These are phyloP conservation scores for Sciurus carolinensis DNA, from an alignment of 2,797 vertebrate species.

Conservation along the genomic window DNA sequence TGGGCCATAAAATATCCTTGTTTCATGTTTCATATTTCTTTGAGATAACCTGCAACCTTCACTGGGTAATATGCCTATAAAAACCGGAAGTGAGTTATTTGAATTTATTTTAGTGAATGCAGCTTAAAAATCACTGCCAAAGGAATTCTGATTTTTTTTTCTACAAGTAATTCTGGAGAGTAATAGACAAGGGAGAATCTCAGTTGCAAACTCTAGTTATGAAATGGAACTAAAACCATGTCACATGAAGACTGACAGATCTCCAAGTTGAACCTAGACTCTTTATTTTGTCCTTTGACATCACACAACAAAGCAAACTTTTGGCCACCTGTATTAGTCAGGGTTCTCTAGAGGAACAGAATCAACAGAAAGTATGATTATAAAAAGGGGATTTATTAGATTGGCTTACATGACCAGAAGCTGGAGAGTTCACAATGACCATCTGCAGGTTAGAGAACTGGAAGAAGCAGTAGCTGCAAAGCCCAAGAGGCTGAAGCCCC, in stretches of 20 bases:
- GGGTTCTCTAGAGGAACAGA: too few species aligned
- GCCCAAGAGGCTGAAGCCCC: too few species aligned
- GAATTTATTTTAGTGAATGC: conserved; percentile 71
- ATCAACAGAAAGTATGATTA: too few species aligned
- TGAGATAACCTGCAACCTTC: conserved; percentile 74
- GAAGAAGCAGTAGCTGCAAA: too few species aligned
- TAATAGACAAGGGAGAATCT: not conserved
- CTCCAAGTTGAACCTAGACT: not conserved
- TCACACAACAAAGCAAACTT: not conserved
- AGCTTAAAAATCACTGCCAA: conserved; percentile 64
- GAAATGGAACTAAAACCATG: not conserved
- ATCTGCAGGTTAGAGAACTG: too few species aligned
- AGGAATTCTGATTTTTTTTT: conserved; percentile 53
- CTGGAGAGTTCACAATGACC: too few species aligned
- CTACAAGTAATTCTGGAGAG: conserved; percentile 58
- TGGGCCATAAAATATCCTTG: conserved; percentile 71
- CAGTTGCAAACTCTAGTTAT: not conserved
- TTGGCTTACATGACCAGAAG: too few species aligned
- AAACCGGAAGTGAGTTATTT: conserved; percentile 77
- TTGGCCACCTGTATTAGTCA: not conserved
- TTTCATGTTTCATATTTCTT: conserved; percentile 78
- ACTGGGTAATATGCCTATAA: conserved; percentile 70
- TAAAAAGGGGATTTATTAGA: too few species aligned
- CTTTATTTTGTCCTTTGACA: not conserved
- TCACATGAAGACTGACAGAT: not conserved